Evolutionary conservation across 2,797 vertebrate genomes (phyloP), one percentile per base, ranked within the genome.

Genomic region (Gymnodraco acuticeps): DNA sequence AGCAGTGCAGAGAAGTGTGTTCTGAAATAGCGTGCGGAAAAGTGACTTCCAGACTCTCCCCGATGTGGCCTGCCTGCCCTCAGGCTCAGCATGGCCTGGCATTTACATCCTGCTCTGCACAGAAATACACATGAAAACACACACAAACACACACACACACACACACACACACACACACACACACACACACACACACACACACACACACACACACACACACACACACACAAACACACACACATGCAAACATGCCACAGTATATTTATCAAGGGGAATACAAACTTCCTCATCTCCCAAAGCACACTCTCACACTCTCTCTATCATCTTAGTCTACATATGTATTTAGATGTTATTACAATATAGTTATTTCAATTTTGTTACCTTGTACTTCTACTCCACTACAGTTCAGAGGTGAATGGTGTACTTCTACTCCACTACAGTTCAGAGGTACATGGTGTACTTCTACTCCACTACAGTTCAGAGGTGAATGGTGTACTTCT

Each of bases 41-140:
- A 88, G 78, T 87, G 68, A 86, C 83, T 82, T 75, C 65, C 78
- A 78, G 81, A 84, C 66, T 80, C 81, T 80, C 77, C 80, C 83
- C 64, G 55, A 51, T 78, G 87, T 72, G 73, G 82, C 81, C 74
- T 23, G 73, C 75, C 77, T 69, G 75, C 65, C 85, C 84, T 11
- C 1, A 74, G 83, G 87, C 81, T 73, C 79, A 77, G 73, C 74
- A 43, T 78, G 76, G 77, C 75, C 77, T 92, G 88, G 76, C 87
- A 90, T 92, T 88, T 86, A 71, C 80, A 85, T 61, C 80, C 73
- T 78, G 64, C 73, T 85, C 62, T 77, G 75, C 79, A 77, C 82
- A 76, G 42, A 78, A 70, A 72, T 42, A 46, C 63, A 77, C 33
- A 38, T 38, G 33, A 38, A 38, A 2, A 38, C 7, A 38, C 33